Conservation (phyloP, 2,888 invertebrate species). For the Bhutanitis thaidina region DNA sequence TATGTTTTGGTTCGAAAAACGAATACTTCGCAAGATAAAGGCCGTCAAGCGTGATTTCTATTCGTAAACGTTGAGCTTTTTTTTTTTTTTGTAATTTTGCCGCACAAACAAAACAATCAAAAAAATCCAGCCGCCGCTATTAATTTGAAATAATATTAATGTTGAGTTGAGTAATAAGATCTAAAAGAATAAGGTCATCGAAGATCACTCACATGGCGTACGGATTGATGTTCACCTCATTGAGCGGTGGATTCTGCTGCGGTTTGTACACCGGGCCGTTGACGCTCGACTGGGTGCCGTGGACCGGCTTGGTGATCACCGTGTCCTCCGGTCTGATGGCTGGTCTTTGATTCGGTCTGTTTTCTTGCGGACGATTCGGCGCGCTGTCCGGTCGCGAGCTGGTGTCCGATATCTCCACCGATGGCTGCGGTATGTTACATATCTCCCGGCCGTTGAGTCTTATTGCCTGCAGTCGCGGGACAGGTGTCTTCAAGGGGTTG, state of each 20-base stretch:
- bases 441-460: conserved; percentile 80
- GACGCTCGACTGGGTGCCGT: too few species aligned
- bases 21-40: too few species aligned
- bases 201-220: conserved; percentile 56
- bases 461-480: conserved; percentile 73
- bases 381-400: conserved; percentile 19
- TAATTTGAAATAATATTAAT: too few species aligned
- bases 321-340: conserved; percentile 43
- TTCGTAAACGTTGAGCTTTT: too few species aligned
- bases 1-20: too few species aligned
- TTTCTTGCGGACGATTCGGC: conserved; percentile 7
- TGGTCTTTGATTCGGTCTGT: conserved; percentile 19
- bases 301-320: conserved; percentile 45
- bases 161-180: too few species aligned
- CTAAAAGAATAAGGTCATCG: too few species aligned
- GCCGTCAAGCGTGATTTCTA: too few species aligned
- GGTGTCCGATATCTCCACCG: conserved; percentile 37
- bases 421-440: conserved; percentile 63
- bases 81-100: too few species aligned
- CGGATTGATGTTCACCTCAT: conserved; percentile 40
- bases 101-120: too few species aligned
- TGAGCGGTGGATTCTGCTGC: conserved; percentile 37
- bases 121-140: too few species aligned
- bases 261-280: conserved; percentile 60
- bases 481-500: conserved; percentile 57